Base-by-base conservation (phyloP, 2,888 invertebrate species). In the Trachelus stipa region DNA sequence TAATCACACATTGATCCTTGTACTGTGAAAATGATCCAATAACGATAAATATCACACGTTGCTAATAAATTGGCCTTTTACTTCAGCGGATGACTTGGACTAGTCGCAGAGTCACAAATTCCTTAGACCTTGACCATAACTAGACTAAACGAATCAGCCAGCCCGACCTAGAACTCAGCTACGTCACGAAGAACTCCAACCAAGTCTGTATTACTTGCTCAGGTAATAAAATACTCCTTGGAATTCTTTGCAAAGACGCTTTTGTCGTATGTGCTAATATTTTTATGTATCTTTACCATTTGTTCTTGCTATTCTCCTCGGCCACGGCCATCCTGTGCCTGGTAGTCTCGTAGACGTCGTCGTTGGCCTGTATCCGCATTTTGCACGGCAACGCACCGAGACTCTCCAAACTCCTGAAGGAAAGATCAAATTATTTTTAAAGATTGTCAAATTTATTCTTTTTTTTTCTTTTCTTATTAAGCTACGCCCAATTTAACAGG, bases 301-400 rank as follows among this genome's bases (percentile, higher is more conserved):
- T 97, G 92, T 97, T 98, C 93, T 97, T 98, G 92, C 96, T 97
- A 92, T 96, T 96, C 91, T 98, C 97, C 92, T 98, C 97, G 85
- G 96, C 97, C 89, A 95, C 95, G 89, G 97, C 97, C 97, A 98
- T 97, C 88, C 97, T 95, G 91, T 96, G 95, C 92, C 96, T 95
- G 85, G 98, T 98, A 87, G 96, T 95, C 92, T 97, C 97, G 93
- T 98, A 98, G 80, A 98, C 97, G 93, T 98, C 98, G 90, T 98
- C 98, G 90, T 97, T 98, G 88, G 98, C 98, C 91, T 96, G 97
- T 87, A 98, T 96, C 84, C 97, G 95, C 95, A 98, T 96, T 91
- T 97, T 96, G 91, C 96, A 94, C 87, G 96, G 95, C 92, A 98
- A 93, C 85, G 96, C 94, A 85, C 98, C 98, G 92, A 98, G 94